Percentiles rank a stretch among this genome's conserved stretches.
Conservation (phyloP, 35 echinoderm and acorn worm species). For the Apostichopus californicus region DNA sequence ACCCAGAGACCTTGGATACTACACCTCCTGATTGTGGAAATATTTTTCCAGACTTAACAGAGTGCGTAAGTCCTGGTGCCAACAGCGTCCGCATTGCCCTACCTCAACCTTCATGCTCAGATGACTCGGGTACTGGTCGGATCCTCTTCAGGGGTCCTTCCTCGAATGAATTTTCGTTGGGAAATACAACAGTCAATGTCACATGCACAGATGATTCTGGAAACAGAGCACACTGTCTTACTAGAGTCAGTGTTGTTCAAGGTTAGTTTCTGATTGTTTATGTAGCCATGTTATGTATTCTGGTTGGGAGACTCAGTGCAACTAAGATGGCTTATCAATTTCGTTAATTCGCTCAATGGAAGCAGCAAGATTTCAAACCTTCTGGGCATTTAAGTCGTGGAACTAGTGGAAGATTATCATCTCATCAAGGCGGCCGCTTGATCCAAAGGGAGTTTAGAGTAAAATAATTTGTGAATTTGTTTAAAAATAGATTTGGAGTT, state of each 20-base stretch:
- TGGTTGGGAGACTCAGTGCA: too few relatives aligned
- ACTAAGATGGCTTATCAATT: too few relatives aligned
- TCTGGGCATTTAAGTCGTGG: too few relatives aligned
- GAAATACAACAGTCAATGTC: not conserved
- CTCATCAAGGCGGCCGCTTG: too few relatives aligned
- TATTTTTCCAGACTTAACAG: not conserved
- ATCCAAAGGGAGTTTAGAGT: too few relatives aligned
- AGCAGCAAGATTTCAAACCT: too few relatives aligned
- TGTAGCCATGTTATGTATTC: too few relatives aligned
- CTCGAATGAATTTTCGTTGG: not conserved
- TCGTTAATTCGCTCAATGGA: too few relatives aligned
- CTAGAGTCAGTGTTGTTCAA: not conserved
- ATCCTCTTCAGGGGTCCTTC: not conserved
- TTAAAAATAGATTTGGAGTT: too few relatives aligned
- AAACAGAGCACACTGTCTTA: not conserved
- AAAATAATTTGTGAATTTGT: too few relatives aligned
- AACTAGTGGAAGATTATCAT: too few relatives aligned
- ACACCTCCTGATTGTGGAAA: not conserved
- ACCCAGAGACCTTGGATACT: not conserved
- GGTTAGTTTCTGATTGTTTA: not conserved
- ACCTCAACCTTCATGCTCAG: not conserved
- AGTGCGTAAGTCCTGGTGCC: not conserved
- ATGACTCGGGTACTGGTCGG: not conserved
- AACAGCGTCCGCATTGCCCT: not conserved
- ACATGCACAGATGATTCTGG: not conserved